Evolutionary conservation across 2,888 invertebrate species (phyloP), one percentile per base, ranked within the genome.

Genomic region (Euclidia mi): DNA sequence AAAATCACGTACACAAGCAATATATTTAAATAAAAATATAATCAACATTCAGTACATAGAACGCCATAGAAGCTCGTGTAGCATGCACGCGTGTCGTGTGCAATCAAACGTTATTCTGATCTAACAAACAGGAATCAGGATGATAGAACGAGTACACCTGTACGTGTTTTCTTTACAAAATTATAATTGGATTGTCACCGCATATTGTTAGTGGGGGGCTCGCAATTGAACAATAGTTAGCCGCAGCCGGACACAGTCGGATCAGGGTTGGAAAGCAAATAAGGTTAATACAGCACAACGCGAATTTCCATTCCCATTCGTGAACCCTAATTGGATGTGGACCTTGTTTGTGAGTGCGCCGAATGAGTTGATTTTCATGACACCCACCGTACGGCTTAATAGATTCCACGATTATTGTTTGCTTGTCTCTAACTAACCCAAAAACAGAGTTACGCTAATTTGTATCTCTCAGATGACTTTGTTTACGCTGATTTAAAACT

Each of bases 351-450:
- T 63, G 41, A 56, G 56, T 49, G 75, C 45, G 50, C 56, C 47
- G 67, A 74, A 75, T 79, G 80, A 77, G 80, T 79, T 82, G 78
- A 84, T 82, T 81, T 80, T 80, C 78, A 79, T 82, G 79, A 79
- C 78, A 77, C 76, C 70, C 57, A 15, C 37, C 58, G 14, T 49
- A 32, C 18, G 58, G 56, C 61, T 68, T 79, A 73, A 78, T 76
- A 76, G 72, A 78, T 75, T 79, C 73, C 41, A 38, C 71, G 68
- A 69, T 62, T 76, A 79, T 71, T 79, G 81, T 82, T 84, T 79
- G 69, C 76, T 60, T 65, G 67, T 71, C 72, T 58, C 73, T 81
- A 80, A 81, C 80, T 77, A 78, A 72, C 76, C 64, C 62, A 57
- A 53, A 49, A 43, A 44, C 58, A 37, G 40, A 51, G 41, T 55